Percentiles rank a stretch among this genome's conserved stretches.
These are phyloP conservation scores for Dendrocincla tyrannina DNA, from an alignment of 2,797 vertebrate genomes.

Conservation along the genomic window DNA sequence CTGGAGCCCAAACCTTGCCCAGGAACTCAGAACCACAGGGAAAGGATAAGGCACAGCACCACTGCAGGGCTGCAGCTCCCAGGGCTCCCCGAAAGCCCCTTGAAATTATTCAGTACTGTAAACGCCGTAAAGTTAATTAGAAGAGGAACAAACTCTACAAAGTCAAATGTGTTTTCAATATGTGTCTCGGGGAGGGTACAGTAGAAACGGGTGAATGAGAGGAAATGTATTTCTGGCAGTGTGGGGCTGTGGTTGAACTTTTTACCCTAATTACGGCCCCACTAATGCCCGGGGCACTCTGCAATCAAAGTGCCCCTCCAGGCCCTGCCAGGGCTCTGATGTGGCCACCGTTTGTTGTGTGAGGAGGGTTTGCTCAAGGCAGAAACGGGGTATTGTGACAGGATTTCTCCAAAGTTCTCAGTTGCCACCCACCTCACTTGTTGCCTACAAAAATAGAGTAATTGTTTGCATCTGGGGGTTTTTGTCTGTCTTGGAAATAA, in stretches of 20 bases:
- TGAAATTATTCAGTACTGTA: constrained; percentile 80
- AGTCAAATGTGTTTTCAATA: constrained; percentile 87
- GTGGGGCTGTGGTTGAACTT: constrained; percentile 91
- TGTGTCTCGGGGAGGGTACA: constrained; percentile 78
- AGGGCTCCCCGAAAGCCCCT: background rate
- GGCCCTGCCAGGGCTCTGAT: constrained; percentile 89
- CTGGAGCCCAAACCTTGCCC: constrained; percentile 42
- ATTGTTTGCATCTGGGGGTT: constrained; percentile 89
- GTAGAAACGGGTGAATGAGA: constrained; percentile 82
- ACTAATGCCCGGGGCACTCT: constrained; percentile 91
- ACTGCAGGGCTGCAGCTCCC: constrained; percentile 30
- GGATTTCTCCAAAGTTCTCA: constrained; percentile 79
- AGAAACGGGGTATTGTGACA: constrained; percentile 82
- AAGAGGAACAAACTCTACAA: constrained; percentile 76
- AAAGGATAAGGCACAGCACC: constrained; percentile 53
- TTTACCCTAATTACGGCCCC: constrained; percentile 97
- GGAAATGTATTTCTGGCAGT: constrained; percentile 90
- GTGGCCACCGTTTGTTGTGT: constrained; percentile 89
- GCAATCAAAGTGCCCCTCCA: constrained; percentile 89
- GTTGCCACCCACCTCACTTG: constrained; percentile 88
- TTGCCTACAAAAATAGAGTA: constrained; percentile 89
- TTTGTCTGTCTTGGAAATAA: constrained; percentile 78
- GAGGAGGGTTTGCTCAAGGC: constrained; percentile 80
- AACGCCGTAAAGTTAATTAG: constrained; percentile 80
- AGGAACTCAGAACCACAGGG: constrained; percentile 28